Base-by-base conservation (phyloP, 2,113 vertebrate genomes). In the Bufo gargarizans region DNA sequence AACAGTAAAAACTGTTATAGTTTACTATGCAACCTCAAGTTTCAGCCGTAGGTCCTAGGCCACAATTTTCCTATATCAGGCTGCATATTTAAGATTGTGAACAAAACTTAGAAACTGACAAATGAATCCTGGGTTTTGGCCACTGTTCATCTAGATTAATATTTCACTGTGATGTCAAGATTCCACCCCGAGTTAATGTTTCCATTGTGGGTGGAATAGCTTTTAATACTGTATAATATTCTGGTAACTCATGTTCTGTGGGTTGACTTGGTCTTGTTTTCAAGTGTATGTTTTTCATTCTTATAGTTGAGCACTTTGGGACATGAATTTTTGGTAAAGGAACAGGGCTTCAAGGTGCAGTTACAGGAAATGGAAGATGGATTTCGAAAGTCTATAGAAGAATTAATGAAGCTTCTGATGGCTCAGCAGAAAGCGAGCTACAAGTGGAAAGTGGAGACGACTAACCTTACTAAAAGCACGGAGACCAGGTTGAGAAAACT, bases 361-460 rank as follows among this genome's bases (percentile, higher is more conserved):
- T 90, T 98, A 72, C 93, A 90, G 88, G 97, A 99, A 91, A 91
- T 99, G 94, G 97, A 99, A 92, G 96, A 98, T 72, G 94, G 92
- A 90, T 96, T 92, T 74, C 94, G 91, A 14, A 96, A 92, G 90
- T 95, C 97, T 65, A 94, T 90, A 3, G 89, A 91, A 58, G 96
- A 97, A 69, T 93, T 98, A 84, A 96, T 94, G 2, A 95, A 93
- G 6, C 95, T 98, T 74, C 91, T 99, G n/a, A 89, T 91, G 4
- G 95, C 96, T 45, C 97, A 98, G 90, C 97, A 97, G 91, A 97
- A 96, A 90, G 95, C 95, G 82, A 95, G 95, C 89, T 95, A 92
- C 72, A 93, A 94, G 14, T 99, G 96, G 96, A 98, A 96, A 92
- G 97, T 98, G 77, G 97, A 99, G 92, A 92, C 94, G 20, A 96